phyloP scores from a whole-genome alignment of 2,888 invertebrate genomes.

The Parasteatoda lunata region DNA sequence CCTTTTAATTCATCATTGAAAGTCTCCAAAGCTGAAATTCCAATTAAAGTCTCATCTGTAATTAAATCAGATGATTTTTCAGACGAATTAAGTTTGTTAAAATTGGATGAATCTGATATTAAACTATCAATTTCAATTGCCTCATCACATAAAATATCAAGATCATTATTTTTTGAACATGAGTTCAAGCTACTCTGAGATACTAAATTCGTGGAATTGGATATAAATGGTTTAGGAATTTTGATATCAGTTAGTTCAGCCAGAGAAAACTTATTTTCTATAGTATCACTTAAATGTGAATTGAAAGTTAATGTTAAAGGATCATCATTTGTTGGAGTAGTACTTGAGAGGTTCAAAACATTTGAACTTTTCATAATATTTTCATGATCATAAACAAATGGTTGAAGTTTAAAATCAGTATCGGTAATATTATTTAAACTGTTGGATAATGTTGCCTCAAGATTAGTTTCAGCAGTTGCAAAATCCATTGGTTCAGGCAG shows the following conservation, averaged over 20 bases:
- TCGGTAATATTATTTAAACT: not conserved
- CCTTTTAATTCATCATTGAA: slow-evolving; percentile 2
- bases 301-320: not conserved
- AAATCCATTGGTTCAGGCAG: slow-evolving; percentile 5
- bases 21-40: not conserved
- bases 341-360: not conserved
- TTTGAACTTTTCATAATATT: not conserved
- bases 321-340: not conserved
- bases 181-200: not conserved
- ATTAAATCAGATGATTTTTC: not conserved
- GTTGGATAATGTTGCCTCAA: not conserved
- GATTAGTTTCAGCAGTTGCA: not conserved
- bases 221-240: not conserved
- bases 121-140: not conserved
- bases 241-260: not conserved
- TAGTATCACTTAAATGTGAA: not conserved
- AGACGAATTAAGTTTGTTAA: not conserved
- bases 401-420: not conserved
- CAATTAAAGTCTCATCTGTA: not conserved
- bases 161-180: not conserved
- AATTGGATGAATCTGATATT: not conserved
- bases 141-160: not conserved
- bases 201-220: not conserved
- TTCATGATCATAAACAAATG: not conserved
- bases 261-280: not conserved